These are phyloP conservation scores for Sapajus apella DNA, from an alignment of 2,113 vertebrate genomes.

Conservation along the genomic window DNA sequence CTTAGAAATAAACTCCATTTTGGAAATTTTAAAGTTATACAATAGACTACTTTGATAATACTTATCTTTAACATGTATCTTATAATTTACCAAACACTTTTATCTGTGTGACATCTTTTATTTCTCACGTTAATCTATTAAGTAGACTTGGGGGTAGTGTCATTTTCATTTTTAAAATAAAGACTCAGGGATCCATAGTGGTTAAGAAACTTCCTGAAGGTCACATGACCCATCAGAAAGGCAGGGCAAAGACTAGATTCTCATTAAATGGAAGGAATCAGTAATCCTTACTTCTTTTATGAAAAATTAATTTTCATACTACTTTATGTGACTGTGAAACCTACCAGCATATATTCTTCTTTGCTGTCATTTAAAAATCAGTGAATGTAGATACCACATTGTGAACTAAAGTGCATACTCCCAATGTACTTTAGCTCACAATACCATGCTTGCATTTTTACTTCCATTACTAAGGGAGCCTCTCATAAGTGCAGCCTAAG, in stretches of 20 bases:
- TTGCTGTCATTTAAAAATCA: slow-evolving; percentile 35
- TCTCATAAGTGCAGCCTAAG: neutral
- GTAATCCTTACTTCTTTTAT: neutral
- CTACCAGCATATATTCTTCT: slow-evolving; percentile 35
- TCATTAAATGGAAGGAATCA: neutral
- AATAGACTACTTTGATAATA: neutral
- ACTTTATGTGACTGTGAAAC: slow-evolving; percentile 45
- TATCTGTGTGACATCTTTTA: slow-evolving; percentile 5
- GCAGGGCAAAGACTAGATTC: neutral
- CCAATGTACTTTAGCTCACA: neutral
- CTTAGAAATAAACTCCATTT: neutral
- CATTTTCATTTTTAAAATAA: slow-evolving; percentile 38
- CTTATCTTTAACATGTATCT: neutral
- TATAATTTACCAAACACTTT: neutral
- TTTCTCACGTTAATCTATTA: slow-evolving; percentile 2
- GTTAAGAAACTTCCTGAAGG: slow-evolving; percentile 14
- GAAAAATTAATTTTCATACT: slow-evolving; percentile 42
- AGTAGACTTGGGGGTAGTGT: neutral
- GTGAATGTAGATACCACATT: neutral
- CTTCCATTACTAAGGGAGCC: neutral
- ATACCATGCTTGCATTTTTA: neutral
- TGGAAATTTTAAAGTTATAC: neutral
- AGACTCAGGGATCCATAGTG: neutral
- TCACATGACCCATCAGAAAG: slow-evolving; percentile 31
- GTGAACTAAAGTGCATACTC: neutral